These are phyloP conservation scores for Nematopogon swammerdamellus DNA, from an alignment of 2,888 invertebrate species.

Conservation along the genomic window DNA sequence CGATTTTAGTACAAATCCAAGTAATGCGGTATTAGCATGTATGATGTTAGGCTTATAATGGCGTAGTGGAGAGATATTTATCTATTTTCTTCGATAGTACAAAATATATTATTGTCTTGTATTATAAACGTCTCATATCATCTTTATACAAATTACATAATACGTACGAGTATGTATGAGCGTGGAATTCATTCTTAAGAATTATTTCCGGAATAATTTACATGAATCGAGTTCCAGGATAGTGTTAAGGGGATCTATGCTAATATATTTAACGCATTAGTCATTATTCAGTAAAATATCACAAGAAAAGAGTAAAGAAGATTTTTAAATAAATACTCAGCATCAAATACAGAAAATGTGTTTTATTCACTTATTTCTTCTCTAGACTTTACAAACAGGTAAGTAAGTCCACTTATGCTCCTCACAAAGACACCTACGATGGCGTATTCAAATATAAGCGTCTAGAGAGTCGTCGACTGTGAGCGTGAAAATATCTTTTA, in stretches of 20 bases:
- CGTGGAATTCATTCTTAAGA: constrained; percentile 29
- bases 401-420: no score
- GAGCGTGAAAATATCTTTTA: no score
- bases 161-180: not conserved
- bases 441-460: no score
- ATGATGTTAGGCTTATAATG: constrained; percentile 12
- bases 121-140: constrained; percentile 15
- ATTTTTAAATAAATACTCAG: not conserved
- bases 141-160: no score
- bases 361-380: not conserved
- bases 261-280: constrained; percentile 44
- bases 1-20: constrained; percentile 38
- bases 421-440: no score
- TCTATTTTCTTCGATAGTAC: constrained; percentile 1
- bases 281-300: constrained; percentile 3
- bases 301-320: not conserved
- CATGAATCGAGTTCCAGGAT: constrained; percentile 22
- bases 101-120: constrained; percentile 32
- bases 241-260: constrained; percentile 17
- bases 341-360: not conserved
- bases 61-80: not conserved
- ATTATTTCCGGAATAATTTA: constrained; percentile 48
- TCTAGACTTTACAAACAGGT: no score
- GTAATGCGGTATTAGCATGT: constrained; percentile 45
- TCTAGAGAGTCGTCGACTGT: no score